Percentiles rank a stretch among this genome's conserved stretches.
phyloP scores from a whole-genome alignment of 2,797 vertebrate genomes.

The Nannoperca australis region DNA sequence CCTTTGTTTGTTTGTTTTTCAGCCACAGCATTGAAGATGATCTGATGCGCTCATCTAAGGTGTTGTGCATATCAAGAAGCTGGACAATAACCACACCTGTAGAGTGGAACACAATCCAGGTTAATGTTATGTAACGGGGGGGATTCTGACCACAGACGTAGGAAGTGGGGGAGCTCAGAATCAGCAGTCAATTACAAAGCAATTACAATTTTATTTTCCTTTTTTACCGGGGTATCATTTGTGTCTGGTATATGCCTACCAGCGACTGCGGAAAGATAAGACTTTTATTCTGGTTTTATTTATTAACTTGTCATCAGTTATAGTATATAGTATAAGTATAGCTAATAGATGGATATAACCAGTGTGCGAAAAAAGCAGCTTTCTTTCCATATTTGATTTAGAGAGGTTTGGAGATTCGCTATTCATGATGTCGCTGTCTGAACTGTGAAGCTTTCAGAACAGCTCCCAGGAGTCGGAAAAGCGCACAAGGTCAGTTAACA shows the following conservation, averaged over 20 bases:
- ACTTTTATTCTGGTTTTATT: background rate
- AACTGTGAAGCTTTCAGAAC: too few relatives aligned
- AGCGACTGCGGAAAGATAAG: background rate
- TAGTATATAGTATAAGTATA: too few relatives aligned
- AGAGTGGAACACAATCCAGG: background rate
- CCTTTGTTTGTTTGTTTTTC: constrained; percentile 3
- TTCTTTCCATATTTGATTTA: too few relatives aligned
- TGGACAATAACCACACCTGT: background rate
- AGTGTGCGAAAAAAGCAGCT: too few relatives aligned
- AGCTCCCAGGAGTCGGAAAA: too few relatives aligned
- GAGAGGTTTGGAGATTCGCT: too few relatives aligned
- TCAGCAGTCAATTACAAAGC: background rate
- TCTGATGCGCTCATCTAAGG: background rate
- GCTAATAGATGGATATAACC: too few relatives aligned
- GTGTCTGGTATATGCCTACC: background rate
- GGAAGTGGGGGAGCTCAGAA: background rate
- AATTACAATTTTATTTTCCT: background rate
- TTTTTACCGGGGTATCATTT: background rate
- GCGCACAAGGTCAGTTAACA: too few relatives aligned
- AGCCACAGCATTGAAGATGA: background rate
- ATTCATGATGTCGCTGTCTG: too few relatives aligned
- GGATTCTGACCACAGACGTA: too few relatives aligned
- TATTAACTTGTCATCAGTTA: background rate
- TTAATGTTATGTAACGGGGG: background rate
- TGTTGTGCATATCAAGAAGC: background rate